phyloP scores from a whole-genome alignment of 2,113 vertebrate species.

The Pollimyrus isidori region DNA sequence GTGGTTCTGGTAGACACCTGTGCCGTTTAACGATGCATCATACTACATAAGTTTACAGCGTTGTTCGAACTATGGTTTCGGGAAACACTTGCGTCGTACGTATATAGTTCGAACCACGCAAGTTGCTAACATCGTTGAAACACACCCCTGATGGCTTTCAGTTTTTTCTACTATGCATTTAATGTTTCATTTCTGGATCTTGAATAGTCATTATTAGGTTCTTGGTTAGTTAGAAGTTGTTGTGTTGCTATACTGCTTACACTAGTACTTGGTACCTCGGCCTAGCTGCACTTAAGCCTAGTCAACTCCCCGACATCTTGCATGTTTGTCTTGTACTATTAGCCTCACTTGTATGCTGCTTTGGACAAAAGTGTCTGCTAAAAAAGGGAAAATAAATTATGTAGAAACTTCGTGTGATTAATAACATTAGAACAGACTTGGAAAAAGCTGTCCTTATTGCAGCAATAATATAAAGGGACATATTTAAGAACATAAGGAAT shows the following conservation, averaged over 20 bases:
- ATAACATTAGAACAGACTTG: background rate
- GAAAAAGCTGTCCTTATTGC: background rate
- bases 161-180: background rate
- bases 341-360: background rate
- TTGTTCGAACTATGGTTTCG: too few relatives aligned
- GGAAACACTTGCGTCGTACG: too few relatives aligned
- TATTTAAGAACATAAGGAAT: background rate
- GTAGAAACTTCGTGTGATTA: background rate
- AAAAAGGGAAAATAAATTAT: background rate
- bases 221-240: background rate
- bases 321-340: background rate
- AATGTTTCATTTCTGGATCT: background rate
- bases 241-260: background rate
- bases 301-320: background rate
- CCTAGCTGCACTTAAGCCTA: background rate
- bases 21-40: too few relatives aligned
- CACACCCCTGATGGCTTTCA: background rate
- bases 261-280: background rate
- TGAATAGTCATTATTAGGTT: background rate
- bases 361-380: background rate
- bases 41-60: too few relatives aligned
- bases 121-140: too few relatives aligned
- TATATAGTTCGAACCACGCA: too few relatives aligned
- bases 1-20: too few relatives aligned
- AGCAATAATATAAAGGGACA: background rate